Percentiles rank a stretch among this genome's conserved stretches.
phyloP scores from a whole-genome alignment of 2,797 vertebrate species.

The Okamejei kenojei region DNA sequence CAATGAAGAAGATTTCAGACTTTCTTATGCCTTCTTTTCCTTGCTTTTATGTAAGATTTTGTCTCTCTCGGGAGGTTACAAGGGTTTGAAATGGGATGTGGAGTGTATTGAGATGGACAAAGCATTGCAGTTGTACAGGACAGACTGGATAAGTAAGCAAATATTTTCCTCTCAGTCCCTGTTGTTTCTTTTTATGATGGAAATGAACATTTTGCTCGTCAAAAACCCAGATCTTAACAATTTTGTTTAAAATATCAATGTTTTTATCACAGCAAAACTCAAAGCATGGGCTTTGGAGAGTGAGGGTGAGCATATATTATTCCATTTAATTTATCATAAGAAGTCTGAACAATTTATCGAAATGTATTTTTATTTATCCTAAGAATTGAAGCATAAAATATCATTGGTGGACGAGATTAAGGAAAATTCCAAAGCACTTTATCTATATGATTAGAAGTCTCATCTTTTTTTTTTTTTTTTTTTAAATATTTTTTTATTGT shows the following conservation, averaged over 20 bases:
- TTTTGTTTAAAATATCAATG: not conserved
- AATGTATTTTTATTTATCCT: no score
- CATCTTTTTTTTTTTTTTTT: no score
- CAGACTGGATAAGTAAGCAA: not conserved
- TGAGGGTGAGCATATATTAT: no score
- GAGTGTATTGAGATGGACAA: not conserved
- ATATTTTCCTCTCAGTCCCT: not conserved
- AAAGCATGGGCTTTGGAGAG: no score
- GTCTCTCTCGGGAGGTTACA: not conserved
- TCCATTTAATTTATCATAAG: no score
- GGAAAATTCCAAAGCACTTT: no score
- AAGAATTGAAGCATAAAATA: no score
- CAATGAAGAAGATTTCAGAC: not conserved
- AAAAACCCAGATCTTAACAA: not conserved
- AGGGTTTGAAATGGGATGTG: not conserved
- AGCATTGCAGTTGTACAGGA: not conserved
- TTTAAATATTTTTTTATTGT: no score
- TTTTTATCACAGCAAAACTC: not conserved
- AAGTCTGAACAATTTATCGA: no score
- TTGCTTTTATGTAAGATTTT: not conserved
- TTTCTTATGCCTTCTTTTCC: not conserved
- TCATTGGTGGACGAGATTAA: no score
- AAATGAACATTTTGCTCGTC: not conserved
- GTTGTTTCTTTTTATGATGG: not conserved
- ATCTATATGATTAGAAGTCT: no score